These are phyloP conservation scores for Brachionus rotundiformis DNA, from an alignment of 1,140 invertebrate genomes.

Conservation along the genomic window DNA sequence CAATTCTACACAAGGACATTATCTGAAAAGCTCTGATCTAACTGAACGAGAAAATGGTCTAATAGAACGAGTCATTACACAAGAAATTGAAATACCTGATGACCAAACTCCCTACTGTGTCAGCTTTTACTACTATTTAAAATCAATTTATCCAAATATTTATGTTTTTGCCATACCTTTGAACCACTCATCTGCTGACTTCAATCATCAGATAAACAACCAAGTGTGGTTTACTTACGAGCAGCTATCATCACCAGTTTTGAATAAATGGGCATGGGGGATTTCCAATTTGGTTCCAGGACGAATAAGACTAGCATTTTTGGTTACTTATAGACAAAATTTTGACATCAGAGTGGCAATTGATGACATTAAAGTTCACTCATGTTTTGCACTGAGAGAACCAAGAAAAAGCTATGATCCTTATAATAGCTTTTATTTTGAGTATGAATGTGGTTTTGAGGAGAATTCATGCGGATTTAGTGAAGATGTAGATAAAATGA, in stretches of 20 bases:
- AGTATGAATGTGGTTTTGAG: not conserved
- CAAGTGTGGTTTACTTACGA: not conserved
- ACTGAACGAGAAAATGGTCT: not conserved
- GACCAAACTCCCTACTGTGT: not conserved
- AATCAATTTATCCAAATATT: not conserved
- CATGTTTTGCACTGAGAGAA: not conserved
- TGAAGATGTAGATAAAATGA: not conserved
- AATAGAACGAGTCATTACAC: not conserved
- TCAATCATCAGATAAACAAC: not conserved
- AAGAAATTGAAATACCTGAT: not conserved
- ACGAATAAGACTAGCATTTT: not conserved
- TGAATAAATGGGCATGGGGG: not conserved
- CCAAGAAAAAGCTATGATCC: not conserved
- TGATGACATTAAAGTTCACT: not conserved
- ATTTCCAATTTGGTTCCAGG: not conserved
- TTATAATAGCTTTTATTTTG: not conserved
- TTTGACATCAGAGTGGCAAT: not conserved
- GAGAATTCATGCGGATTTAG: not conserved
- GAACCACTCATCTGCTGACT: not conserved
- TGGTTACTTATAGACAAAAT: not conserved
- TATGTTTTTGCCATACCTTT: not conserved
- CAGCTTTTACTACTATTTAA: not conserved
- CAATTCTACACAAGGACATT: not conserved
- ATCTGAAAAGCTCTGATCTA: not conserved
- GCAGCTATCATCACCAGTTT: not conserved